Conservation (phyloP, 2,888 invertebrate species). For the Minunthozetes semirufus region DNA sequence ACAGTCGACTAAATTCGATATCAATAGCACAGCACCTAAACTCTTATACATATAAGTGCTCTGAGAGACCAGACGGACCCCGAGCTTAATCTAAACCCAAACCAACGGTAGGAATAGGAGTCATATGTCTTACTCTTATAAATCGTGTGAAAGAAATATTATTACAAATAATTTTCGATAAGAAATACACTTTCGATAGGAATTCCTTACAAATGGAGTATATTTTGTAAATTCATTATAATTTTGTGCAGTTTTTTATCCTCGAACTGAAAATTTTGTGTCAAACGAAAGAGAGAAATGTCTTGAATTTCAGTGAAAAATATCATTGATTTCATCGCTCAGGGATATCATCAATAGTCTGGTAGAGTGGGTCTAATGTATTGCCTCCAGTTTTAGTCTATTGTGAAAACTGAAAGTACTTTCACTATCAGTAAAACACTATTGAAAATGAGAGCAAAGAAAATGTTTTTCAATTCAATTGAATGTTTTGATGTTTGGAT, state of each 20-base stretch:
- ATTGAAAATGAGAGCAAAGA: not conserved
- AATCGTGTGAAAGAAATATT: no score
- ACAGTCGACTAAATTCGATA: not conserved
- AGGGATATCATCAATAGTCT: slow-evolving; percentile 15
- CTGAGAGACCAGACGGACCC: not conserved
- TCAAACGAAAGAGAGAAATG: not conserved
- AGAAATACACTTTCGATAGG: no score
- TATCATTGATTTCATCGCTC: not conserved
- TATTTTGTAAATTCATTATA: no score
- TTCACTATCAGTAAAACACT: no score
- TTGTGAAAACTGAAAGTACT: no score
- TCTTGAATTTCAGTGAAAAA: not conserved
- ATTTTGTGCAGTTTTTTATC: no score
- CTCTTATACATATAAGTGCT: not conserved
- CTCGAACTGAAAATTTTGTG: no score
- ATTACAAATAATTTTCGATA: no score
- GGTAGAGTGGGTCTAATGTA: not conserved
- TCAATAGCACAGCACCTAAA: not conserved
- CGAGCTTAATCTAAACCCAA: not conserved
- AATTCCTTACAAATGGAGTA: no score
- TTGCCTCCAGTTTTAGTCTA: not conserved
- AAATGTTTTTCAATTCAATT: not conserved
- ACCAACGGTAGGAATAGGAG: not conserved
- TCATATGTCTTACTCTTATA: not conserved
- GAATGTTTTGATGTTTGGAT: not conserved